Base-by-base conservation (phyloP, 2,797 vertebrate genomes). In the Amblyraja radiata region DNA sequence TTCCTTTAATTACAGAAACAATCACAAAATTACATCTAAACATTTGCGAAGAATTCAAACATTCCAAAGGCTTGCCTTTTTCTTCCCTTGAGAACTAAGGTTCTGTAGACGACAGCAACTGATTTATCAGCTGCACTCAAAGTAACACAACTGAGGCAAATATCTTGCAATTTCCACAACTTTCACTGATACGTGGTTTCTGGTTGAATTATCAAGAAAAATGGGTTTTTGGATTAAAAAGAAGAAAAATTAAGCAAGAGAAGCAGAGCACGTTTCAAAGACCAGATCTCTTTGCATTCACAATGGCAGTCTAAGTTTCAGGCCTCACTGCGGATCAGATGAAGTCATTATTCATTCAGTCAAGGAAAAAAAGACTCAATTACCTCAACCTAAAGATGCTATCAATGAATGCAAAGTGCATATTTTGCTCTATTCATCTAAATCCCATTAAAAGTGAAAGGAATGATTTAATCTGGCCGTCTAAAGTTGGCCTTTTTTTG, bases 141-240 rank as follows among this genome's bases (percentile, higher is more conserved):
- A 96, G 96, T 96, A 93, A 95, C 95, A 95, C 95, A 94, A 94
- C 93, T 93, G 96, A 96, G 95, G 97, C 96, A 97, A 97, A 97
- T 97, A 97, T 96, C 96, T 95, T 96, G 96, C 96, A 95, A 95
- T 97, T 96, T 97, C 97, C 95, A 92, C 95, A 94, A 95, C 96
- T 97, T 96, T 97, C 95, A 95, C 96, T 95, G 95, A 97, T 97
- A 97, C 96, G 97, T 96, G 97, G 96, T 98, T 98, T 98, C 98
- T 98, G 98, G 97, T 98, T 98, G 97, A 98, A 97, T 97, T 97
- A 97, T 97, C 98, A 96, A 97, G 98, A 97, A 98, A 98, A 98
- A 98, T 98, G 97, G 97, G 96, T 95, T 97, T 95, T 95, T 95
- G 97, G 98, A 98, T 98, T 98, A 98, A 98, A 98, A 98, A 97